A percentile compares a stretch with the other conserved stretches of the same genome.
Conservation (phyloP, 2,113 vertebrate genomes). For the Egretta garzetta region DNA sequence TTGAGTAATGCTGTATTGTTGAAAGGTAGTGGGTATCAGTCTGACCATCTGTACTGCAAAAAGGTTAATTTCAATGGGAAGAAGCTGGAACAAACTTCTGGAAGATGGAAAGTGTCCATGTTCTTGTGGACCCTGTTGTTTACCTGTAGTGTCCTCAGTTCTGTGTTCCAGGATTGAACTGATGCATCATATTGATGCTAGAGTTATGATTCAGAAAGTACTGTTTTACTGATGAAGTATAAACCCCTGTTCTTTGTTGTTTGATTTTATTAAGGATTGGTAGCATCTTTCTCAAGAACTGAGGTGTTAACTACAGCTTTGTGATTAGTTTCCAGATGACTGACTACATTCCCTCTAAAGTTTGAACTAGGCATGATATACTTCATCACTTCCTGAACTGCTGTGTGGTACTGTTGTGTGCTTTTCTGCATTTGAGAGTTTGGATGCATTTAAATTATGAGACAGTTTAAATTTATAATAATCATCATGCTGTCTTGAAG, state of each 20-base stretch:
- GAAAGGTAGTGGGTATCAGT: not conserved
- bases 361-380: not conserved
- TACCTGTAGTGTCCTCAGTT: not conserved
- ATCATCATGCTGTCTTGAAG: not conserved
- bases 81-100: not conserved
- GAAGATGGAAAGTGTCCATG: not conserved
- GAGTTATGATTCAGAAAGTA: not conserved
- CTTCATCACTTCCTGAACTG: not conserved
- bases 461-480: not conserved
- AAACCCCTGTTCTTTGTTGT: not conserved
- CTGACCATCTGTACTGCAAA: no score
- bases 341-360: not conserved
- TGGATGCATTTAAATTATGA: conserved; percentile 8
- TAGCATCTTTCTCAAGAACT: not conserved
- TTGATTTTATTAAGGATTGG: not conserved
- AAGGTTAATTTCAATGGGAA: no score
- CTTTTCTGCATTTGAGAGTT: not conserved
- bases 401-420: not conserved
- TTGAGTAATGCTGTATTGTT: not conserved
- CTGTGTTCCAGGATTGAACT: not conserved
- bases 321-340: not conserved
- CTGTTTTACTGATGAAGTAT: not conserved
- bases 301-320: not conserved
- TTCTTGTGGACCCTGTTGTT: not conserved
- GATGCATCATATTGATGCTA: not conserved